Evolutionary conservation across 2,113 vertebrate genomes (phyloP), one percentile per base, ranked within the genome.

Genomic region (Labeo rohita): DNA sequence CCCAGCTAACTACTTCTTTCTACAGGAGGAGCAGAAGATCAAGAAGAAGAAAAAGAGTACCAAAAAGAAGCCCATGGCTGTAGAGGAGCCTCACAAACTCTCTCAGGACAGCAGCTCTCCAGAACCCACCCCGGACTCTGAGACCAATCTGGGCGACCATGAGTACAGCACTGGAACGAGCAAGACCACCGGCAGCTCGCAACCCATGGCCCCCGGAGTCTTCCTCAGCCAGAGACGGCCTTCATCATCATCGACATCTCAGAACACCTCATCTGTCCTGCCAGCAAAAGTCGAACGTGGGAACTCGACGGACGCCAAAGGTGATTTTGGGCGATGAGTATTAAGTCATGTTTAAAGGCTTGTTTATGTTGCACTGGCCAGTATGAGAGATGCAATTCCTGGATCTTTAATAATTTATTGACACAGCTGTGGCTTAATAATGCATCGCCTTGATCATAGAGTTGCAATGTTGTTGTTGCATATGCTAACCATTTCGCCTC

Each of bases 161-260:
- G 98, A 99, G 91, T 98, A 98, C 91, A 96, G 94, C 28, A 95
- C 95, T 2, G 96, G 95, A 85, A 93, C 95, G 1, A 91, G 95
- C 88, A 97, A 96, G 90, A 94, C 94, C 0, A 94, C 95, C 82
- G 95, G 95, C 10, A 93, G 96, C 76, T 93, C 96, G 0, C 96
- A 97, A 93, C 97, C 98, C 89, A 98, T 98, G 97, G 97, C 97
- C 4, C 98, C 98, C 0, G 98, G 97, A 80, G 97, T 99, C 80
- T 99, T 99, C 91, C 97, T 99, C 89, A 96, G 95, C 81, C 97
- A 98, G 93, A 95, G 96, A 91, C 95, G 96, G 90, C 95, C 96
- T 75, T 98, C 97, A 11, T 92, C 96, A 34, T 97, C 97, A 3
- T 97, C 96, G n/a, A 97, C 97, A 3, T 97, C 97, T 81, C 97